These are phyloP conservation scores for Drosophila simulans DNA, from an alignment of 1,140 invertebrate species.

Conservation along the genomic window DNA sequence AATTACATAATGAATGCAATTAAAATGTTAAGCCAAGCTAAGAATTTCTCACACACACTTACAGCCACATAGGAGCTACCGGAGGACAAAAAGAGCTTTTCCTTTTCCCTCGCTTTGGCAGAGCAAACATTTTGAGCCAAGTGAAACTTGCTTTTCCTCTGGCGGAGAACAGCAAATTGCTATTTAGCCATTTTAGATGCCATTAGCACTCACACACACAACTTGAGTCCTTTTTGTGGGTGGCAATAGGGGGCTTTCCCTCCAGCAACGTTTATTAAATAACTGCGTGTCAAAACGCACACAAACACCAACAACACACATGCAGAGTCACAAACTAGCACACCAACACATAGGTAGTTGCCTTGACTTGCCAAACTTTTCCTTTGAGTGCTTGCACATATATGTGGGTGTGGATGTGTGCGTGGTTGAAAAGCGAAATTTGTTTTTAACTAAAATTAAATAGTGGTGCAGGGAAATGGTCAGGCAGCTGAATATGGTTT, in stretches of 20 bases:
- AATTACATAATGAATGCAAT: constrained; percentile 83
- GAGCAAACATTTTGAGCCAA: constrained; percentile 52
- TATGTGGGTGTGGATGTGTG: constrained; percentile 14
- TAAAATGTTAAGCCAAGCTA: constrained; percentile 59
- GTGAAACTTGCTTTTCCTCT: constrained; percentile 52
- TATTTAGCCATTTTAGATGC: constrained; percentile 82
- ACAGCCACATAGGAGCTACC: neutral
- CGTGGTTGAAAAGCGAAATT: constrained; percentile 66
- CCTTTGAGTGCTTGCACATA: constrained; percentile 13
- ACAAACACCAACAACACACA: constrained; percentile 21
- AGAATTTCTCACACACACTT: constrained; percentile 17
- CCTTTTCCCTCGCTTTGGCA: constrained; percentile 35
- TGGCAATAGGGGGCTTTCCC: constrained; percentile 9
- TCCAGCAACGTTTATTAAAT: constrained; percentile 74
- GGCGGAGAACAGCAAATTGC: constrained; percentile 73
- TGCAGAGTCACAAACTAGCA: constrained; percentile 27
- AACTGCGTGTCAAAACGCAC: constrained; percentile 71
- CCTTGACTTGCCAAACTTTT: constrained; percentile 60
- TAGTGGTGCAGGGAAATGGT: neutral
- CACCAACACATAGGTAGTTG: constrained; percentile 31
- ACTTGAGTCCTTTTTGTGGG: constrained; percentile 21
- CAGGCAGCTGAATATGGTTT: neutral
- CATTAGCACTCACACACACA: constrained; percentile 61
- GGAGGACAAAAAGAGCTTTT: constrained; percentile 28
- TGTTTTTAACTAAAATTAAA: constrained; percentile 46